Base-by-base conservation (phyloP, 2,888 invertebrate genomes). In the Eristalis pertinax region DNA sequence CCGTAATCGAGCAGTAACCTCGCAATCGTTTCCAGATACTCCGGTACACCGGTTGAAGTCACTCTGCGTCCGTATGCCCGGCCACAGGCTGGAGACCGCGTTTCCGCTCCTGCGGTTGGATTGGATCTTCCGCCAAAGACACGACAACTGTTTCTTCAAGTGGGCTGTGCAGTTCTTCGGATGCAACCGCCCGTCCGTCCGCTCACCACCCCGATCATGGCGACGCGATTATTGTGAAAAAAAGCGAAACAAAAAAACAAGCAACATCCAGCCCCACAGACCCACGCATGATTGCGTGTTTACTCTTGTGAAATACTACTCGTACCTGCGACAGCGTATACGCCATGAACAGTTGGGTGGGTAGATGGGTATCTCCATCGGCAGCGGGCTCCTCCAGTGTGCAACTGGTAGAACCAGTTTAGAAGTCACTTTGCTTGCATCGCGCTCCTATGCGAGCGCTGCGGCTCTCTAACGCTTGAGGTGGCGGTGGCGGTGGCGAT, bases 331-430 rank as follows among this genome's bases (percentile, higher is more conserved):
- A 26, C 41, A 50, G 35, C 41, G 62, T 64, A 32, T 79, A 87
- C 84, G 50, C 79, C 35, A 76, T 58, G 19, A 76, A 84, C 87
- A 84, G 79, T 76, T 87, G 84, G 84, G 87, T 87, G 87, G 87
- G 87, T 65, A 84, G 86, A 87, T 62, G 38, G 68, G 58, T 24
- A 32, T 70, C 67, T 29, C 26, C n/a, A 32, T 8, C 32, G 10
- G 32, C 32, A 32, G 32, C 5, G 38, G 4, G 19, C 32, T 24
- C 41, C 67, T 60, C 32, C 64, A 58, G 38, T 69, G 69, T 79
- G 73, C 74, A 84, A 58, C 79, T 67, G 70, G 68, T 35, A 38
- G 72, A 87, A 84, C 84, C 29, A 65, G 84, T 84, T 84, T 72
- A 72, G 19, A 7, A 13, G 63, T 60, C 58, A 73, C 50, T 24